Base-by-base conservation (phyloP, 2,113 vertebrate species). In the Leptosomus discolor region DNA sequence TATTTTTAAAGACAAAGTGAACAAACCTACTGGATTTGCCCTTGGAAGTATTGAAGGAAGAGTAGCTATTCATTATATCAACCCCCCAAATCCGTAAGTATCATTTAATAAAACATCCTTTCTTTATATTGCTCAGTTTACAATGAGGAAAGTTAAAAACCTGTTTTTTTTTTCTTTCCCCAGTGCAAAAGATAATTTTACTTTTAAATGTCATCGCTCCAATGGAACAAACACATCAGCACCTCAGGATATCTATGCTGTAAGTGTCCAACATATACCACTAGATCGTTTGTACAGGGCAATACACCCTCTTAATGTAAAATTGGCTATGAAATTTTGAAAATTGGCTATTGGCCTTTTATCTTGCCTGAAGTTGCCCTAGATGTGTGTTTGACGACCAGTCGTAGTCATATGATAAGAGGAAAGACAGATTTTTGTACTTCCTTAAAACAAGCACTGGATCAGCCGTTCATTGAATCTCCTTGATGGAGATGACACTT, bases 1-100 rank as follows among this genome's bases (percentile, higher is more conserved):
- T 85, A 99, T 99, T 97, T 99, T 99, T 97, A 99, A 99, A 98
- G 99, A 99, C 98, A 99, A 99, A 96, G 99, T 99, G 97, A 99
- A 99, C 97, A 99, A 99, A 93, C 99, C 99, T 3, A 99, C 99
- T 20, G 99, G 99, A 32, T 99, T 99, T 98, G 99, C 99, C 34
- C 98, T 99, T 96, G 99, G 99, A 79, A 99, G 99, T 85, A 99
- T 99, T 24, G 99, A 99, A 97, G 99, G 99, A 30, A 97, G 99
- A 97, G 99, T 99, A 80, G 99, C 99, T 64, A 99, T 99, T 97
- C 99, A 99, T 96, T 99, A 99, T 75, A 99, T 99, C 96, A 99
- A 99, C 94, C 99, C 99, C 71, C 99, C 99, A 54, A 99, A 99
- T 95, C 99, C 99, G 99, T 99, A 96, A 99, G 99, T 99, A 54